These are phyloP conservation scores for Drosophila colorata DNA, from an alignment of 2,888 invertebrate genomes.

Conservation along the genomic window DNA sequence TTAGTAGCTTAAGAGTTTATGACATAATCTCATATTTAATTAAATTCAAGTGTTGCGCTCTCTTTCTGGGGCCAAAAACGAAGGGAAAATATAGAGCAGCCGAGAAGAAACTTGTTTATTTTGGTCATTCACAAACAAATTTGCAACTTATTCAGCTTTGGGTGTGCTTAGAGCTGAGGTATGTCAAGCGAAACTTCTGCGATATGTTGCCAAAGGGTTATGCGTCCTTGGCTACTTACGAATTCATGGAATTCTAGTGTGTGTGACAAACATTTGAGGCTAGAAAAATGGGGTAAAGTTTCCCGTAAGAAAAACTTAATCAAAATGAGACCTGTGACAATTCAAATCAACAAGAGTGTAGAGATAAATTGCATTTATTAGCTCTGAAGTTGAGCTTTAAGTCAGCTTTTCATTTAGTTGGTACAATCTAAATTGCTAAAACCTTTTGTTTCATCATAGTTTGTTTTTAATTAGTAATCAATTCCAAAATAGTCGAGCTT, in stretches of 20 bases:
- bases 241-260: conserved; percentile 37
- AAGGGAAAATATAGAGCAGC: background rate
- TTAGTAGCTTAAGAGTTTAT: conserved; percentile 63
- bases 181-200: conserved; percentile 49
- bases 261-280: conserved; percentile 26
- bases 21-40: conserved; percentile 64
- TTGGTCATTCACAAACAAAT: conserved; percentile 65
- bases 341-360: background rate
- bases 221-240: conserved; percentile 36
- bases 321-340: background rate
- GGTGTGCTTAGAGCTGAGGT: conserved; percentile 10
- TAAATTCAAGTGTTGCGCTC: conserved; percentile 67
- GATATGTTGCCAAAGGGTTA: conserved; percentile 59
- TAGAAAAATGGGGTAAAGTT: conserved; percentile 10
- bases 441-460: too few relatives aligned
- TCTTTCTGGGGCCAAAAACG: conserved; percentile 25
- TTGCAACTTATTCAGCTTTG: conserved; percentile 65
- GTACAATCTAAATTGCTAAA: too few relatives aligned
- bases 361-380: conserved; percentile 9
- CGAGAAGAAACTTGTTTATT: conserved; percentile 42
- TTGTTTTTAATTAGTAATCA: too few relatives aligned
- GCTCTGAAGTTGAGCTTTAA: conserved; percentile 5
- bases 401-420: background rate
- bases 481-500: too few relatives aligned
- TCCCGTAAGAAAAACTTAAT: background rate